Conservation (phyloP, 2,888 invertebrate genomes). For the Watsonalla cultraria region DNA sequence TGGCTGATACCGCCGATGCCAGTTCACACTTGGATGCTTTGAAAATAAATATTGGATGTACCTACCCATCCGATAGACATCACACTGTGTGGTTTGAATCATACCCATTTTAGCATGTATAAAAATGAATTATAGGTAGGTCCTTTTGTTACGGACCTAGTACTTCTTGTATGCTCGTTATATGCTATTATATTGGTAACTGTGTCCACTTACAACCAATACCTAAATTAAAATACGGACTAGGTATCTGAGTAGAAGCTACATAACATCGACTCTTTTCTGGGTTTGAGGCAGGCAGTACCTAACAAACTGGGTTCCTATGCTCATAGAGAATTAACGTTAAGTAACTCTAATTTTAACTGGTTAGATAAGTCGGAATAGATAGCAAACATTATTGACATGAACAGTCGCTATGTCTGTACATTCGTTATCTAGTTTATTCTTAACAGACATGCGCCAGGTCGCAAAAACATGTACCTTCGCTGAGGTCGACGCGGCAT, state of each 20-base stretch:
- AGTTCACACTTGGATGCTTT: not conserved
- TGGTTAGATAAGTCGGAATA: not conserved
- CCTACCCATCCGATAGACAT: too few species aligned
- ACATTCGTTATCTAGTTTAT: constrained; percentile 30
- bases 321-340: too few species aligned
- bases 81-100: too few species aligned
- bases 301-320: too few species aligned
- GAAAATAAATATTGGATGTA: not conserved
- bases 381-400: constrained; percentile 3
- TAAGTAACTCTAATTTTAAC: too few species aligned
- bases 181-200: not conserved
- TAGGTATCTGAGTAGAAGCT: not conserved
- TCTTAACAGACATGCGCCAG: constrained; percentile 28
- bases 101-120: too few species aligned
- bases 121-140: too few species aligned
- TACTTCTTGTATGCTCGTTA: not conserved
- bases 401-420: constrained; percentile 23
- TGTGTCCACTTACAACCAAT: not conserved
- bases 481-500: constrained; percentile 60
- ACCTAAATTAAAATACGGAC: not conserved
- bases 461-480: constrained; percentile 52
- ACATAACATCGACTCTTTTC: too few species aligned
- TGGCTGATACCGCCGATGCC: constrained; percentile 11
- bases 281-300: too few species aligned
- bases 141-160: too few species aligned